Evolutionary conservation across 2,113 vertebrate species (phyloP).

Genomic region (Macrotus californicus): DNA sequence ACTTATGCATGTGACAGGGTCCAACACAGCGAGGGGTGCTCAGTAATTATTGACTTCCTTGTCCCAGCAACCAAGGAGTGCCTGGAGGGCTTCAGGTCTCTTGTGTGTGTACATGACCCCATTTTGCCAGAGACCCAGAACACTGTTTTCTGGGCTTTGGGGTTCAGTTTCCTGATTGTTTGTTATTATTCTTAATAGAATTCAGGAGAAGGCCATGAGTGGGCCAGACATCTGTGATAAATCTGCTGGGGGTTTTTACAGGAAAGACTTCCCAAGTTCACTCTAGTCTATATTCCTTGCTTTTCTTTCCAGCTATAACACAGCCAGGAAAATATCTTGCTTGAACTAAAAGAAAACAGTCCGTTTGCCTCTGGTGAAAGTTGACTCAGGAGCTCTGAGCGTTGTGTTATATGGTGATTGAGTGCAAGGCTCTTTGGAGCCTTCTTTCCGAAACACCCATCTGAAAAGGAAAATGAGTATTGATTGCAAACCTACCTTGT

Average conservation of each 20-base stretch:
- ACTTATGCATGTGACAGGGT: background rate
- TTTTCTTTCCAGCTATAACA: constrained; percentile 66
- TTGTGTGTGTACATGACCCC: constrained; percentile 67
- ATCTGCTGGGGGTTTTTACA: constrained; percentile 47
- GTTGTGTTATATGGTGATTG: background rate
- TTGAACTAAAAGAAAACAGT: constrained; percentile 44
- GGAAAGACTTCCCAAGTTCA: constrained; percentile 69
- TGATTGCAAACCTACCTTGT: background rate
- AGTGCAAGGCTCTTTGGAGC: background rate
- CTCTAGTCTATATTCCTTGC: constrained; percentile 61
- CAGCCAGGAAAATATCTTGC: constrained; percentile 59
- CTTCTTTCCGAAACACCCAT: background rate
- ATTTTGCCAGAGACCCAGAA: constrained; percentile 68
- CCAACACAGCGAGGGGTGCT: background rate
- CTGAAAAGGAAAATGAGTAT: background rate
- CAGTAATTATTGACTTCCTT: constrained; percentile 42
- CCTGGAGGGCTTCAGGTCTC: constrained; percentile 55
- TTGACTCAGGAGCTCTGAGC: background rate
- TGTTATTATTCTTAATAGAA: constrained; percentile 72
- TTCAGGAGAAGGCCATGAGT: constrained; percentile 52
- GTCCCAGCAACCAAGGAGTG: background rate
- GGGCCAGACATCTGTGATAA: constrained; percentile 71
- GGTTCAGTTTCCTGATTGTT: constrained; percentile 69
- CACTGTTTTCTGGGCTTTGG: constrained; percentile 67
- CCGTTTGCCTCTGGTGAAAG: background rate